Evolutionary conservation across 2,888 invertebrate genomes (phyloP).

Genomic region (Lycaena phlaeas): DNA sequence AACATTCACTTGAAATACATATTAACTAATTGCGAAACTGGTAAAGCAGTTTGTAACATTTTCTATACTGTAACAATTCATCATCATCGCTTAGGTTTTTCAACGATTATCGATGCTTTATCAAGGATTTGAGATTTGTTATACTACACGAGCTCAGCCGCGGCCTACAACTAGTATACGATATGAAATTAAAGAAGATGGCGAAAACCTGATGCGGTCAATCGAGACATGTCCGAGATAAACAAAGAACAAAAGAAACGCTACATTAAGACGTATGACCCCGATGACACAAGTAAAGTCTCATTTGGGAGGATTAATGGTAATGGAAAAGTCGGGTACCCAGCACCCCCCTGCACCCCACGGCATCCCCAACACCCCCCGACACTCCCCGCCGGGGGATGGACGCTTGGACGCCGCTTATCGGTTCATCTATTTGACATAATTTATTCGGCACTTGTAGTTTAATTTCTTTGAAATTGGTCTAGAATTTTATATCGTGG

Average conservation of each 20-base stretch:
- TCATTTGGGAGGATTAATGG: slow-evolving; percentile 42
- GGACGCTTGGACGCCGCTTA: slow-evolving; percentile 20
- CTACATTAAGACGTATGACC: slow-evolving; percentile 37
- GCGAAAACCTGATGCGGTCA: too few relatives aligned
- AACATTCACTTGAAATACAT: too few relatives aligned
- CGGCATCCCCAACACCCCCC: too few relatives aligned
- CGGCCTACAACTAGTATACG: too few relatives aligned
- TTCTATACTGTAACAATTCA: too few relatives aligned
- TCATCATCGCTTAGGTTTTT: too few relatives aligned
- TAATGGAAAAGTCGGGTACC: slow-evolving; percentile 46
- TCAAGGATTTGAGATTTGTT: too few relatives aligned
- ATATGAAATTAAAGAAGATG: too few relatives aligned
- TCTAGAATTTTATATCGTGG: not conserved
- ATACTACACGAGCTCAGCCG: too few relatives aligned
- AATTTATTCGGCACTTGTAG: slow-evolving; percentile 17
- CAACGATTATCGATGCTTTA: too few relatives aligned
- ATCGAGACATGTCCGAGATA: slow-evolving; percentile 11
- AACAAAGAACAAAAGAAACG: slow-evolving; percentile 28
- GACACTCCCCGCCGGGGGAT: slow-evolving; percentile 15
- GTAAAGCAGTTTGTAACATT: too few relatives aligned
- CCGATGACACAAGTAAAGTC: slow-evolving; percentile 37
- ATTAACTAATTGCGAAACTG: too few relatives aligned
- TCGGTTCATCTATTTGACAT: slow-evolving; percentile 20
- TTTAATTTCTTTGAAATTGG: slow-evolving; percentile 12
- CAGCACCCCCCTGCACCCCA: slow-evolving; percentile 16